phyloP scores from a whole-genome alignment of 2,113 vertebrate genomes.

The Sula dactylatra region DNA sequence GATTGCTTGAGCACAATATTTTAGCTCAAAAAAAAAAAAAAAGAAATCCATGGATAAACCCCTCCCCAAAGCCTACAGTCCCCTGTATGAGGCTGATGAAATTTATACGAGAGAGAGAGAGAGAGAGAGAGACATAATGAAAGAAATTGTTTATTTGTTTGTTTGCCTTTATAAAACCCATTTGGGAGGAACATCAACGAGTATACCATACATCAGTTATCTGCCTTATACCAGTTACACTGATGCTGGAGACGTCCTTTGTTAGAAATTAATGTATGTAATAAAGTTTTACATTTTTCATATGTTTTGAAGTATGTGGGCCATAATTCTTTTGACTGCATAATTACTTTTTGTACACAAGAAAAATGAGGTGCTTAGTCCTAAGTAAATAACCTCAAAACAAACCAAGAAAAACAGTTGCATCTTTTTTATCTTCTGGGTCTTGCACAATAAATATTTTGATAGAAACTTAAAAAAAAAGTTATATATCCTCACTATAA shows the following conservation, averaged over 20 bases:
- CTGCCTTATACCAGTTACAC: constrained; percentile 72
- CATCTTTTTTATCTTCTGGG: constrained; percentile 74
- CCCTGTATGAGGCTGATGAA: constrained; percentile 48
- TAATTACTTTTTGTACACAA: constrained; percentile 85
- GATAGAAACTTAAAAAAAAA: constrained; percentile 61
- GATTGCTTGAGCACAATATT: constrained; percentile 38
- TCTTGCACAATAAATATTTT: constrained; percentile 74
- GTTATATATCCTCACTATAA: constrained; percentile 50
- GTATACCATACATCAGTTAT: constrained; percentile 77
- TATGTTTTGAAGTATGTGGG: constrained; percentile 81
- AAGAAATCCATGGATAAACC: not conserved
- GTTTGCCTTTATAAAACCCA: constrained; percentile 79
- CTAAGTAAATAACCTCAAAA: constrained; percentile 82
- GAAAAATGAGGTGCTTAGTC: constrained; percentile 82
- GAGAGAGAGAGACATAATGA: constrained; percentile 63
- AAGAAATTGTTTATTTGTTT: constrained; percentile 84
- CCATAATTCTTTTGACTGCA: constrained; percentile 83
- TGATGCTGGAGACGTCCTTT: constrained; percentile 76
- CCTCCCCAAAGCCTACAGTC: not conserved
- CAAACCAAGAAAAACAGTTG: constrained; percentile 78
- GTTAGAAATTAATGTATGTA: constrained; percentile 84
- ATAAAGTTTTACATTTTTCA: constrained; percentile 89
- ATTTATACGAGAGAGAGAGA: constrained; percentile 72
- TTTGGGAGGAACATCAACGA: constrained; percentile 76
- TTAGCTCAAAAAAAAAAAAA: not conserved